phyloP scores from a whole-genome alignment of 2,888 invertebrate species.

The Tipula confusa region DNA sequence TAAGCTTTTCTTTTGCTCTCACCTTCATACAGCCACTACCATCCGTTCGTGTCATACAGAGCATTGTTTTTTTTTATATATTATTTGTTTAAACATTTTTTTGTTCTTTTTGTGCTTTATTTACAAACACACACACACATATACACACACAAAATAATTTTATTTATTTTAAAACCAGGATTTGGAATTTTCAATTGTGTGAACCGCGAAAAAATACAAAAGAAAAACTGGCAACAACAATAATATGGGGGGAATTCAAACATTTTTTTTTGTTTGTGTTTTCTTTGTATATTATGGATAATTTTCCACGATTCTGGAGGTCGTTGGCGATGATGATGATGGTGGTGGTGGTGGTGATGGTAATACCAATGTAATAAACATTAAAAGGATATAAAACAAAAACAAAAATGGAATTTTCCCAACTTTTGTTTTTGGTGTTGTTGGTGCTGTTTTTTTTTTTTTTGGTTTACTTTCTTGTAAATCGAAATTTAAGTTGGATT shows the following conservation, averaged over 20 bases:
- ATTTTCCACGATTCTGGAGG: neutral
- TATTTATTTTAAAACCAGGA: constrained; percentile 25
- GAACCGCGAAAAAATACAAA: constrained; percentile 17
- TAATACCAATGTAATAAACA: neutral
- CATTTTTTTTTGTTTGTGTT: neutral
- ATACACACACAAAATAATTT: neutral
- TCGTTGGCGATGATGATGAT: neutral
- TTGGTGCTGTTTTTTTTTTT: neutral
- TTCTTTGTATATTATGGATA: constrained; percentile 3
- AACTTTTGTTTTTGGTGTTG: neutral
- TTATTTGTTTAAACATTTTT: neutral
- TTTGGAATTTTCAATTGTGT: constrained; percentile 25
- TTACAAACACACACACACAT: neutral
- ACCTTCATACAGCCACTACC: neutral
- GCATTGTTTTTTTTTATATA: constrained; percentile 7
- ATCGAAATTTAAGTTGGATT: constrained; percentile 25
- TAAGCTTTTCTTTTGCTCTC: constrained; percentile 21
- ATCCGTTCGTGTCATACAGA: neutral
- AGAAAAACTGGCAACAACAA: neutral
- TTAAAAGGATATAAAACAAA: neutral
- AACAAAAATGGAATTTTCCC: neutral
- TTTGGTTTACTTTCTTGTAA: constrained; percentile 3
- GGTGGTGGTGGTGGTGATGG: neutral
- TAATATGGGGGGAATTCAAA: neutral
- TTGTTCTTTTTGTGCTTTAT: neutral